These are phyloP conservation scores for Urocynchramus pylzowi DNA, from an alignment of 2,113 vertebrate species.

Conservation along the genomic window DNA sequence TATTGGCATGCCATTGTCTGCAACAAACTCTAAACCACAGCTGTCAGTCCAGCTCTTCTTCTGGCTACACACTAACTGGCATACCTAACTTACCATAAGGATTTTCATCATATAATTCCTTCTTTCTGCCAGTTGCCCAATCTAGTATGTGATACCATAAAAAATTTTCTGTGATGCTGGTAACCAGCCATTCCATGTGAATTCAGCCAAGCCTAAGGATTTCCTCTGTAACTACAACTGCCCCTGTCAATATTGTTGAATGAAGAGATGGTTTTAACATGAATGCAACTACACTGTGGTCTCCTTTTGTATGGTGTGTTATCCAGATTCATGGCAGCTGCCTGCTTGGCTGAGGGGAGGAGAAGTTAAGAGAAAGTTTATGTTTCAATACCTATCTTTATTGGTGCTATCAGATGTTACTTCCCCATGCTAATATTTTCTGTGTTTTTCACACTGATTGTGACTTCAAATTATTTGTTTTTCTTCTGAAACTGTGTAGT, in stretches of 20 bases:
- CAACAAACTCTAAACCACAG: neutral
- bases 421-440: neutral
- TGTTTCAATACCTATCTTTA: neutral
- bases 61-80: neutral
- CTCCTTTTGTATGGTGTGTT: neutral
- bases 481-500: neutral
- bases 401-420: neutral
- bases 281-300: neutral
- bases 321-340: neutral
- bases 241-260: neutral
- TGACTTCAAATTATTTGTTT: neutral
- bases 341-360: neutral
- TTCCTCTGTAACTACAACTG: neutral
- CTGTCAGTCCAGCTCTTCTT: neutral
- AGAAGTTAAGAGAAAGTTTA: neutral
- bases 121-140: neutral
- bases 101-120: neutral
- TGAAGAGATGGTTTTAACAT: neutral
- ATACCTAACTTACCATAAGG: neutral
- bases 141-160: neutral
- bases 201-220: neutral
- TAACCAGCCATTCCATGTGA: neutral
- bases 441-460: neutral
- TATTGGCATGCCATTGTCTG: neutral
- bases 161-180: neutral